Percentiles rank a stretch among this genome's conserved stretches.
phyloP scores from a whole-genome alignment of 2,113 vertebrate species.

The Cephalopholis sonnerati region DNA sequence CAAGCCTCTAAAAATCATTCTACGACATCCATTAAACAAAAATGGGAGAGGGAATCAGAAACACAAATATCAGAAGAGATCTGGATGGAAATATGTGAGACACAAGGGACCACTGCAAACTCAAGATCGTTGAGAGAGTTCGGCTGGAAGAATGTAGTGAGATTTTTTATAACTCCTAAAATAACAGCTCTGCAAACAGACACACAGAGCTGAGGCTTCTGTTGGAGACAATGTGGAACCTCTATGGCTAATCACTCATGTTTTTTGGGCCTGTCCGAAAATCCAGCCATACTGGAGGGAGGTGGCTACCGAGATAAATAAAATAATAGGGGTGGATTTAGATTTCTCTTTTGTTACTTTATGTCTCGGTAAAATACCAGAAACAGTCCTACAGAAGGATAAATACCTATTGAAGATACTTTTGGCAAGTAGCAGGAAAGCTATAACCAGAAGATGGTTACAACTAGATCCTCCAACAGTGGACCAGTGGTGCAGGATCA shows the following conservation, averaged over 20 bases:
- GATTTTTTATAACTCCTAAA: background rate
- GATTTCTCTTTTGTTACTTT: background rate
- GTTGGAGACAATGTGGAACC: too few species aligned
- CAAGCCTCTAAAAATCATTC: too few species aligned
- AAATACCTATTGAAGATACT: background rate
- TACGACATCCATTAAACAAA: slow-evolving; percentile 2
- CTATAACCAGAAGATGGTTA: too few species aligned
- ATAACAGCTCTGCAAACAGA: too few species aligned
- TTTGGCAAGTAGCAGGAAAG: background rate
- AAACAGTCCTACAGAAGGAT: background rate
- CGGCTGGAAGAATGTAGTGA: background rate
- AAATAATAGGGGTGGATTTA: background rate
- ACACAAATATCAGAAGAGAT: slow-evolving; percentile 4
- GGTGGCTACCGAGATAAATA: background rate
- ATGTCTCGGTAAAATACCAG: background rate
- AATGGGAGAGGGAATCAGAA: slow-evolving; percentile 6
- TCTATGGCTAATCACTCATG: too few species aligned
- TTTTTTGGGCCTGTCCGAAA: too few species aligned
- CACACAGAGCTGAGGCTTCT: too few species aligned
- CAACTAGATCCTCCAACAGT: background rate
- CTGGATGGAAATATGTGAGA: slow-evolving; percentile 11
- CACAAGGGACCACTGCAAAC: background rate
- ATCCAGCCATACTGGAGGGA: background rate
- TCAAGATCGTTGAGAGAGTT: background rate
- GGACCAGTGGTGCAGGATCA: background rate